Percentiles rank a stretch among this genome's conserved stretches.
Evolutionary conservation across 2,113 vertebrate genomes (phyloP).

Genomic region (Steatornis caripensis): DNA sequence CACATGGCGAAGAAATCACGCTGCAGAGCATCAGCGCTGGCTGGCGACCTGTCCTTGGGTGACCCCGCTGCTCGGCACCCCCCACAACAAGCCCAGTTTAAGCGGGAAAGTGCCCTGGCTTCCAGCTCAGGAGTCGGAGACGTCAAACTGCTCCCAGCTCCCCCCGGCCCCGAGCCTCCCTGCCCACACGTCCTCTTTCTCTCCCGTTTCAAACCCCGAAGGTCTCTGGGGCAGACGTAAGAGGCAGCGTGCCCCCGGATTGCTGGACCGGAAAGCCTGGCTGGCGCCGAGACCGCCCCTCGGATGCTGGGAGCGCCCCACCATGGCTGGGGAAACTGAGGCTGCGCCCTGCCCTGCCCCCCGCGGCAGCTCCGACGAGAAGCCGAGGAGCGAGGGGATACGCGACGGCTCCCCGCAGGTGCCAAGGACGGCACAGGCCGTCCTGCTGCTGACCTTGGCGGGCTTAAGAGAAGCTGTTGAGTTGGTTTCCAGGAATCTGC

Average conservation of each 20-base stretch:
- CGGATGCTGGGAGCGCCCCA: background rate
- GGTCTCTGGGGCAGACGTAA: background rate
- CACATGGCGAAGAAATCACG: background rate
- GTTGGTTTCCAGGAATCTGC: background rate
- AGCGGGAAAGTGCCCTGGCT: rapidly evolving
- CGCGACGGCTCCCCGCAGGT: rapidly evolving
- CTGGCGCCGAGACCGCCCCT: too few species aligned
- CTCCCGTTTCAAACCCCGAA: rapidly evolving
- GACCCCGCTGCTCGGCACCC: background rate
- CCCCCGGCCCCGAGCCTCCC: background rate
- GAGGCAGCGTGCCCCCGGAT: background rate
- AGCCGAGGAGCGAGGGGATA: background rate
- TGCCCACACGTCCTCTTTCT: background rate
- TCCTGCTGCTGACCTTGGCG: background rate
- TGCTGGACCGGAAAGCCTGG: background rate
- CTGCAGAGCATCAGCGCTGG: background rate
- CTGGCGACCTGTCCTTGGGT: background rate
- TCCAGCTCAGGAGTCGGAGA: background rate
- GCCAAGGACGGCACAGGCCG: background rate
- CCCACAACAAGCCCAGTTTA: background rate
- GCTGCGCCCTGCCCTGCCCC: background rate
- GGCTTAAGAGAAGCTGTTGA: background rate
- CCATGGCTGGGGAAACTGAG: background rate
- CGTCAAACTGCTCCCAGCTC: background rate
- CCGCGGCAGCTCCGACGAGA: background rate